Conservation (phyloP, 1,140 invertebrate genomes). For the Panagrolaimus sp. region DNA sequence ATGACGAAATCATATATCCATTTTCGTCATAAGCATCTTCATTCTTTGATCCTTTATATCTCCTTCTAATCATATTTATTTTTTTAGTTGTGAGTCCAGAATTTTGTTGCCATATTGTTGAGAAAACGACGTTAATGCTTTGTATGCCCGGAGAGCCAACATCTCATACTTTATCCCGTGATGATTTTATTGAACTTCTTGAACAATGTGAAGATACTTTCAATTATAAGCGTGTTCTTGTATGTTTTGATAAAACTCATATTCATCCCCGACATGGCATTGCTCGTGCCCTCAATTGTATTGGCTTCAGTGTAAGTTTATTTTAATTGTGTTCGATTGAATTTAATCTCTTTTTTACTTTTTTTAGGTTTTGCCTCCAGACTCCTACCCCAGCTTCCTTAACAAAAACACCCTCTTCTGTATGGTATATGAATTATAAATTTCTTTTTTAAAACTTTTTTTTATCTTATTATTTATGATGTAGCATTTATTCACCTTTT, state of each 20-base stretch:
- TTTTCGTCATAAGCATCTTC: neutral
- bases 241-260: slow-evolving; percentile 40
- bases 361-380: slow-evolving; percentile 36
- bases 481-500: slow-evolving; percentile 1
- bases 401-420: slow-evolving; percentile 39
- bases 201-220: slow-evolving; percentile 41
- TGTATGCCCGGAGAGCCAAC: slow-evolving; percentile 29
- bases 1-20: neutral
- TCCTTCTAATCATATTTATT: slow-evolving; percentile 16
- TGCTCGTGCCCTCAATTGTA: slow-evolving; percentile 43
- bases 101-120: slow-evolving; percentile 44
- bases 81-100: slow-evolving; percentile 33
- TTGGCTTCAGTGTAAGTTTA: slow-evolving; percentile 47
- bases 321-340: no score
- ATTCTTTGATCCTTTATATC: slow-evolving; percentile 4
- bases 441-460: no score
- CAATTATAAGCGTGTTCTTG: slow-evolving; percentile 33
- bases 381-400: slow-evolving; percentile 35
- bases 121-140: slow-evolving; percentile 35
- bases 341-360: no score
- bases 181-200: slow-evolving; percentile 31
- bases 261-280: slow-evolving; percentile 42
- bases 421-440: slow-evolving; percentile 45
- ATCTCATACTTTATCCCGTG: slow-evolving; percentile 30
- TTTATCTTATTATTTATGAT: slow-evolving; percentile 1